Base-by-base conservation (phyloP, 2,797 vertebrate genomes). In the Labeo calbasu region DNA sequence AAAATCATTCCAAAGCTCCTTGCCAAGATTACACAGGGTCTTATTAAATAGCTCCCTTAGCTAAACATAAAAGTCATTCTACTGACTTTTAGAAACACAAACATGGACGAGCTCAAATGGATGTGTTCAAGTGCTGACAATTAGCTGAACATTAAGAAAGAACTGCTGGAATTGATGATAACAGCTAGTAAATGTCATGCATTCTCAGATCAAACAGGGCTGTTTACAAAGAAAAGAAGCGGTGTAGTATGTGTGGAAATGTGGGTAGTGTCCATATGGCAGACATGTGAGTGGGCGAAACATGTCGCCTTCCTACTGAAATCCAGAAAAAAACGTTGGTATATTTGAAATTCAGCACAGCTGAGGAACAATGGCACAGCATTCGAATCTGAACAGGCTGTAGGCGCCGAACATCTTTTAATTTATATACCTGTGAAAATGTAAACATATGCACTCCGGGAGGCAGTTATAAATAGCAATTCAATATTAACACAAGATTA, bases 181-280 rank as follows among this genome's bases (percentile, higher is more conserved):
- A 50, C 19, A 40, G 59, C 59, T 15, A 23, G 28, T 57, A 79
- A n/a, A n/a, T 11, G 9, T 73, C 36, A 43, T 79, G 46, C 19
- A 25, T 28, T 3, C 36, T 51, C 25, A 21, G 68, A 78, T 43
- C 57, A 68, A 65, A 65, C 12, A 15, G 48, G 14, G 36, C 23
- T 19, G 13, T 51, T 83, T 53, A 78, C 19, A 70, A 69, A 69
- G 51, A 51, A 82, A 84, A 86, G 46, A 68, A 59, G 21, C 2
- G 10, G 51, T 69, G 40, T 21, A 28, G 59, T 63, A 5, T 71
- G 85, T 79, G 78, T 71, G 36, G 73, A 77, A 65, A 69, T 40
- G 70, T 53, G 40, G 63, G 75, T 17, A 53, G 70, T 53, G 73
- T n/a, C 79, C 77, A 83, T 77, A 84, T 86, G 85, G 82, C 84